phyloP scores from a whole-genome alignment of 1,140 invertebrate species.

The Cherax quadricarinatus region DNA sequence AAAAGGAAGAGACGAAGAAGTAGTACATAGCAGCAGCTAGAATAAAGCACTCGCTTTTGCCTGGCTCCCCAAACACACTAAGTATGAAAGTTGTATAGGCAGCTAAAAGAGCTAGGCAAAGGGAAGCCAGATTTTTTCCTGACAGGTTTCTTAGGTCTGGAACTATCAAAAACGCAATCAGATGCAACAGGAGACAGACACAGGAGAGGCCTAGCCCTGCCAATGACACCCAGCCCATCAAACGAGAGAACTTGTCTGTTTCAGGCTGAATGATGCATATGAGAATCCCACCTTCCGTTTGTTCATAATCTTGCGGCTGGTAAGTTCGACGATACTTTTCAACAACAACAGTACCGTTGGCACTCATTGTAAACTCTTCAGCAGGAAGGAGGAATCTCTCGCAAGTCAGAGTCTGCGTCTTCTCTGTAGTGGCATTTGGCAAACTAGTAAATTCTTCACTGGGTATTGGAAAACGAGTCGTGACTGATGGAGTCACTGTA shows the following conservation, averaged over 20 bases:
- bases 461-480: not conserved
- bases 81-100: conserved; percentile 78
- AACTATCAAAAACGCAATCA: conserved; percentile 77
- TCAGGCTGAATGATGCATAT: conserved; percentile 74
- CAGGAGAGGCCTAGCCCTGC: conserved; percentile 78
- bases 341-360: conserved; percentile 77
- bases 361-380: conserved; percentile 76
- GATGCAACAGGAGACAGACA: conserved; percentile 78
- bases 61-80: conserved; percentile 75
- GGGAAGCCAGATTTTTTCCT: conserved; percentile 79
- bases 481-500: not conserved
- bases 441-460: not conserved
- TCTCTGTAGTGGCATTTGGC: conserved; percentile 71
- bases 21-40: conserved; percentile 92
- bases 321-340: conserved; percentile 76
- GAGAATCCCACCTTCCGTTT: conserved; percentile 74
- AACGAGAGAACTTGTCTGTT: conserved; percentile 77
- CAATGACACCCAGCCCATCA: conserved; percentile 78
- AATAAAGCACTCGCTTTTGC: conserved; percentile 76
- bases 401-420: conserved; percentile 75
- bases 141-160: conserved; percentile 79
- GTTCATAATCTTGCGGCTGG: conserved; percentile 75
- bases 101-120: conserved; percentile 77
- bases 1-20: conserved; percentile 94
- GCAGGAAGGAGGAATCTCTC: conserved; percentile 76